A percentile compares a stretch with the other conserved stretches of the same genome.
These are phyloP conservation scores for Zosterops pallidus DNA, from an alignment of 2,113 vertebrate genomes.

Conservation along the genomic window DNA sequence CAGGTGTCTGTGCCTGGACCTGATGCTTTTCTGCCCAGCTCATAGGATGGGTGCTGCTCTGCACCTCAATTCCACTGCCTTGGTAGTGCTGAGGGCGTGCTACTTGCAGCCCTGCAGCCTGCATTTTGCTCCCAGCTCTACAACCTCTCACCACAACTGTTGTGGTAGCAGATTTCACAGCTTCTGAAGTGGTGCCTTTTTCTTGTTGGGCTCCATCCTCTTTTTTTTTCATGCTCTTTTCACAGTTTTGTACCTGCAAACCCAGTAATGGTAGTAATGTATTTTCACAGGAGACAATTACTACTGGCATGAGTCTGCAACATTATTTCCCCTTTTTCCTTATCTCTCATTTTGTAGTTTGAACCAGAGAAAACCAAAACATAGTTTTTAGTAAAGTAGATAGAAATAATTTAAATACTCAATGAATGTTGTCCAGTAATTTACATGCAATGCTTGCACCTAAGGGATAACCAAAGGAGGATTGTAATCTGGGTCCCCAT, in stretches of 20 bases:
- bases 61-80: background rate
- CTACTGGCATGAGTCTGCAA: background rate
- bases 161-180: background rate
- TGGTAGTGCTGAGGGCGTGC: background rate
- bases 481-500: background rate
- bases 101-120: background rate
- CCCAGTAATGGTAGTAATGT: background rate
- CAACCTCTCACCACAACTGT: background rate
- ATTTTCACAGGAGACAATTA: background rate
- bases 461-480: background rate
- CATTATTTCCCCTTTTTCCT: background rate
- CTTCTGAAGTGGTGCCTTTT: background rate
- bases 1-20: background rate
- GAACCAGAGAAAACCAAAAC: background rate
- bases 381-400: background rate
- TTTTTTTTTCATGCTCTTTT: background rate
- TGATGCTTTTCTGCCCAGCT: background rate
- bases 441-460: background rate
- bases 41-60: background rate
- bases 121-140: background rate
- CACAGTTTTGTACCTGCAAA: background rate
- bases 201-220: background rate
- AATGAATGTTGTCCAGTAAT: background rate
- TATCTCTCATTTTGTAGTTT: background rate
- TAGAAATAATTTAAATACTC: background rate